Evolutionary conservation across 2,797 vertebrate species (phyloP), one percentile per base, ranked within the genome.

Genomic region (Tapera naevia): DNA sequence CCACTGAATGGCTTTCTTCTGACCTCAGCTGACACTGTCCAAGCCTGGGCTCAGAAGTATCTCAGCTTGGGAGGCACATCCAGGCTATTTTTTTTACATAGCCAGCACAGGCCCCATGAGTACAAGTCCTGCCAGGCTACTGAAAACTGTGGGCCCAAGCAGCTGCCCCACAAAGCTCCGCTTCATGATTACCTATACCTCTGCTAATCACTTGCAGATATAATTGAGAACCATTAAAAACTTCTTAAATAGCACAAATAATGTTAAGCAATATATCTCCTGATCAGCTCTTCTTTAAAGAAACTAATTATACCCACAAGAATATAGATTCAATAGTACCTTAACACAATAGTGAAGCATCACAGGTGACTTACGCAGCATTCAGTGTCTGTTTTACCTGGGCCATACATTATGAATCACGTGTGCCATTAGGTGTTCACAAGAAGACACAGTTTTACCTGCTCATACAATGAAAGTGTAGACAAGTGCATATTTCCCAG

Each of bases 211-310:
- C n/a, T 21, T 66, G 37, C 21, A 50, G 30, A 35, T n/a, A 46
- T 27, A 84, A 74, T 32, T n/a, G 13, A 70, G 25, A 85, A 78
- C 43, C 17, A 35, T 41, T 37, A 65, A 89, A 87, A 94, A 51
- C 30, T 25, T 11, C 50, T 79, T 83, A 88, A 92, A 72, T 69
- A 94, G 69, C 50, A 91, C 65, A 71, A 80, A 69, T 43, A 24
- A 61, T 54, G 37, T 71, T 87, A 57, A 82, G 60, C 53, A 88
- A 75, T 58, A 11, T 58, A 66, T 65, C 86, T 94, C 56, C 64
- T 60, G 39, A 93, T 82, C 67, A 69, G 21, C 35, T 46, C 79
- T 86, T 90, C 70, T 80, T 85, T 80, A 89, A 75, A 95, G 8
- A 82, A 86, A 46, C 50, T 48, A 56, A 88, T 89, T 65, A 90